Conservation (phyloP, 1,140 invertebrate genomes). For the Polyergus mexicanus region DNA sequence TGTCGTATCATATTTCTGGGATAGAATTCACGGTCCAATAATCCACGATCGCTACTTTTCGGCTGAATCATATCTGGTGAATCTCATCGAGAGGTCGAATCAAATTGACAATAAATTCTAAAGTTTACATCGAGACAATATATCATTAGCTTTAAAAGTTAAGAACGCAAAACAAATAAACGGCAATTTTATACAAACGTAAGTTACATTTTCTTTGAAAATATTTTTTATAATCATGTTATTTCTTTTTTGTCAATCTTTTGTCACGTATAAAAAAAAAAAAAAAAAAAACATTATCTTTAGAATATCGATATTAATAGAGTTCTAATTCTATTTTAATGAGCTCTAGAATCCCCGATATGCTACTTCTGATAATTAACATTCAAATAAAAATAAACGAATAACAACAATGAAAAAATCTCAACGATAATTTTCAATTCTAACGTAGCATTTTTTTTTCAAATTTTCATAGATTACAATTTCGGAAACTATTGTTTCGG, state of each 20-base stretch:
- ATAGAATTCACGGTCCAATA: slow-evolving; percentile 11
- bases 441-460: not conserved
- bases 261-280: not conserved
- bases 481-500: too few relatives aligned
- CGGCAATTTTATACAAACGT: not conserved
- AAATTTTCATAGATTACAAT: slow-evolving; percentile 1
- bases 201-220: not conserved
- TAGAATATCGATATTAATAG: not conserved
- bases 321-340: not conserved
- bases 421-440: not conserved
- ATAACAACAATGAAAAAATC: not conserved
- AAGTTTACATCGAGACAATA: not conserved
- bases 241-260: not conserved
- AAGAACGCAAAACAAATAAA: not conserved
- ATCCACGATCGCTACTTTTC: slow-evolving; percentile 36
- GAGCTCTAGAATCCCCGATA: not conserved
- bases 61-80: not conserved
- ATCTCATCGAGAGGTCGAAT: not conserved
- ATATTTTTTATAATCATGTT: slow-evolving; percentile 14
- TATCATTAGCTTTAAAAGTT: not conserved
- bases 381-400: not conserved
- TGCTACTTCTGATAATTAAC: too few relatives aligned
- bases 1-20: slow-evolving; percentile 47
- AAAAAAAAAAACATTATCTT: not conserved
- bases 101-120: not conserved